Base-by-base conservation (phyloP, 1,140 invertebrate genomes). In the Drosophila ironensis region DNA sequence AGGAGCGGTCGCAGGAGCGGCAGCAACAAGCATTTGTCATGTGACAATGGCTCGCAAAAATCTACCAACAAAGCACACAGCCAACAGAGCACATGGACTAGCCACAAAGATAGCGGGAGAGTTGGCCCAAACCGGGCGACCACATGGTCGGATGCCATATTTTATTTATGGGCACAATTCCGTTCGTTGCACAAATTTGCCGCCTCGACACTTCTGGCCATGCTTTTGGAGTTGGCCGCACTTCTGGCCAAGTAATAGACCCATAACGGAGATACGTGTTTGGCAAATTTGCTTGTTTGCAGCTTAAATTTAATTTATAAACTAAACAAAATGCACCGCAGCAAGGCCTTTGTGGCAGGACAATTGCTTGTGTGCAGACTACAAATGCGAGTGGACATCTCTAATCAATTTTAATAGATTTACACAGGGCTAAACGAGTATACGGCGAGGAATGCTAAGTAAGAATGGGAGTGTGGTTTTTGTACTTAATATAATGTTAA, bases 21-120 rank as follows among this genome's bases (percentile, higher is more conserved):
- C 25, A 56, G 64, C 78, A 72, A 84, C 63, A 84, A 77, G 60
- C 78, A 78, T 82, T 86, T 84, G 73, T 86, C 78, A 84, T 82
- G 40, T 54, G 52, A 60, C 73, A 78, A 67, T 73, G 53, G 48
- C 44, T 24, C 22, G 47, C 68, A 78, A 86, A 82, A 82, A 82
- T 82, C 57, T 54, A 50, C 61, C 16, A 44, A 5, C 27, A 42
- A n/a, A n/a, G n/a, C n/a, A 42, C 30, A 30, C 33, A 24, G 46
- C 25, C 53, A 60, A 41, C 46, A 17, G 38, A 38, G 53, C 70
- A 73, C 68, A 78, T 86, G 73, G 54, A 30, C 69, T 35, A 35
- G 66, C 50, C 54, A 14, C 53, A 68, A n/a, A 61, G 44, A 64
- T 38, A 70, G 60, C 54, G 22, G 25, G 11, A 24, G 9, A n/a